Evolutionary conservation across 1,140 invertebrate genomes (phyloP), one percentile per base, ranked within the genome.

Genomic region (Protaetia brevitarsis): DNA sequence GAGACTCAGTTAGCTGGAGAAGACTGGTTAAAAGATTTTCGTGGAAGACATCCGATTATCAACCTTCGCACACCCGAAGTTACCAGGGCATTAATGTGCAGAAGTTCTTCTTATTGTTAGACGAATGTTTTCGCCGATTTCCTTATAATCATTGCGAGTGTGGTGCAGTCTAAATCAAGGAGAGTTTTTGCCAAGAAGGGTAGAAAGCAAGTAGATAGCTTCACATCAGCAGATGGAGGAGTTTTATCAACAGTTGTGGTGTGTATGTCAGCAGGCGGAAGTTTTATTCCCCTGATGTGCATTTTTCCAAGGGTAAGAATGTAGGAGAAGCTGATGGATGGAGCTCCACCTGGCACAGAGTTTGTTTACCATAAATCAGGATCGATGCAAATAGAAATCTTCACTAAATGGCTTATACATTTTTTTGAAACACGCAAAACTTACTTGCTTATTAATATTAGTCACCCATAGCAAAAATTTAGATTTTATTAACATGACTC

Each of bases 351-450:
- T n/a, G n/a, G n/a, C n/a, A n/a, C n/a, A n/a, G n/a, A n/a, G n/a
- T n/a, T n/a, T n/a, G n/a, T n/a, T n/a, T n/a, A n/a, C n/a, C n/a
- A n/a, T n/a, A n/a, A n/a, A n/a, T n/a, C n/a, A n/a, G n/a, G n/a
- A n/a, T n/a, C n/a, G n/a, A n/a, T n/a, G n/a, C n/a, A n/a, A n/a
- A n/a, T n/a, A n/a, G n/a, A n/a, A n/a, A 72, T 78, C n/a, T n/a
- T n/a, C n/a, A n/a, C n/a, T n/a, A n/a, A n/a, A n/a, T n/a, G 74
- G 76, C 66, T 79, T 30, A 66, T 72, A 58, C 71, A 75, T n/a
- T 61, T 77, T 77, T 36, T 23, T 74, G 13, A 11, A 63, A 11
- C 11, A 64, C 13, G 56, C 61, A n/a, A 73, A 72, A 69, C 74
- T 13, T 57, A 62, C 1, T 28, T 64, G 7, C 7, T 67, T 11